Conservation (phyloP, 2,797 vertebrate genomes). For the Apodemus agrarius region DNA sequence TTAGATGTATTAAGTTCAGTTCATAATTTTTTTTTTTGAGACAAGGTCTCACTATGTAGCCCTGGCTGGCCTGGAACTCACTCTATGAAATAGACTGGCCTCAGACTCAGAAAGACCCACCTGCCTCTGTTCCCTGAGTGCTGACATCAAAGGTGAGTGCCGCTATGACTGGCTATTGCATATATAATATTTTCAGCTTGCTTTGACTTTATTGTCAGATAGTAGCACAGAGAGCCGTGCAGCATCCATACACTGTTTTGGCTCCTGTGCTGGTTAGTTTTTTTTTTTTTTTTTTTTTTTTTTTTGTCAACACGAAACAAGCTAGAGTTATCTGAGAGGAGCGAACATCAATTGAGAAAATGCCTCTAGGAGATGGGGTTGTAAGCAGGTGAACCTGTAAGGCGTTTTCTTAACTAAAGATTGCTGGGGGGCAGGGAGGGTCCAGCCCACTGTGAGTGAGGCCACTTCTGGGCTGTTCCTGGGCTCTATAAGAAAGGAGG, state of each 20-base stretch:
- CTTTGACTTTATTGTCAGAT: neutral
- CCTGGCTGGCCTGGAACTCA: neutral
- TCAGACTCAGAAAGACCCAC: neutral
- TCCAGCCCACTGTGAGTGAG: too few species aligned
- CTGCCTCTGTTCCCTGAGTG: neutral
- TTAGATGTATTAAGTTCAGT: neutral
- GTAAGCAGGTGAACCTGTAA: neutral
- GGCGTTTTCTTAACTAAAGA: neutral
- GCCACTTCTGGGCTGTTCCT: neutral
- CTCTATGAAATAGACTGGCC: neutral
- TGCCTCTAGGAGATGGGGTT: too few species aligned
- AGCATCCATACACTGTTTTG: neutral
- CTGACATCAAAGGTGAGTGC: neutral
- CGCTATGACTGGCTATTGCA: neutral
- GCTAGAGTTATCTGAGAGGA: neutral
- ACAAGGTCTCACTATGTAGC: neutral
- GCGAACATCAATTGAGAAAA: neutral
- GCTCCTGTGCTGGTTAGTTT: neutral
- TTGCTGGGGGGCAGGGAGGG: neutral
- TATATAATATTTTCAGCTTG: neutral
- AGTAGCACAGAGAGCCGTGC: neutral
- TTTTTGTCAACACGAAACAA: neutral
- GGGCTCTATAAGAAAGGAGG: neutral
- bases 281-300: neutral
- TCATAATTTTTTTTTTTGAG: neutral